Evolutionary conservation across 2,113 vertebrate species (phyloP).

Genomic region (Neogale vison): DNA sequence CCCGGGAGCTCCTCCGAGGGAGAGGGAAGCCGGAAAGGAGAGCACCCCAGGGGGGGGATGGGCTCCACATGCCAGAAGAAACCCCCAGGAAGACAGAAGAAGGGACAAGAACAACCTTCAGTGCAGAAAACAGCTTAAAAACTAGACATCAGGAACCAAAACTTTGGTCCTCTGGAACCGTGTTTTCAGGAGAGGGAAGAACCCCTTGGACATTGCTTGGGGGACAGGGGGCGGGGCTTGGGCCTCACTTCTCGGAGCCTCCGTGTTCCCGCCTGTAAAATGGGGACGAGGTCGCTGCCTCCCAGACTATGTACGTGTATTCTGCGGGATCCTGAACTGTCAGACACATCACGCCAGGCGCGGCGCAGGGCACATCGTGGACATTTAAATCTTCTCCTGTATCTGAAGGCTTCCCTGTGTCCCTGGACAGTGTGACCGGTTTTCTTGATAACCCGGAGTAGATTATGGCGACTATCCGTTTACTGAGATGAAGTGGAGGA

Average conservation of each 20-base stretch:
- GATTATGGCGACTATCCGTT: neutral
- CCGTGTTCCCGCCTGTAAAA: neutral
- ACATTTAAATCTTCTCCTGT: neutral
- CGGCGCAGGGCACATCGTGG: neutral
- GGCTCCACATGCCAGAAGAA: neutral
- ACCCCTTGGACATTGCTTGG: neutral
- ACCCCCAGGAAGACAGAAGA: neutral
- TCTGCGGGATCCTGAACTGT: accelerated
- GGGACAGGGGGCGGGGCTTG: accelerated
- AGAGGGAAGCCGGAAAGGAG: neutral
- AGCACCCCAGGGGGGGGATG: accelerated
- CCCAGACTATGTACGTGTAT: accelerated
- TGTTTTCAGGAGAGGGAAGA: neutral
- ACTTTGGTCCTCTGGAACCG: neutral
- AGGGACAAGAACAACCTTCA: accelerated
- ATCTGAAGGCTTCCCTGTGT: neutral
- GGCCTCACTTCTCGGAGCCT: neutral
- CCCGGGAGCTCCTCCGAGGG: too few relatives aligned
- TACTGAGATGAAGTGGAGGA: neutral
- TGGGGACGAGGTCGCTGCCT: neutral
- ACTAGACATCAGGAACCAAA: neutral
- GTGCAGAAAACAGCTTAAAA: neutral
- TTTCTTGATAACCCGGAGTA: neutral
- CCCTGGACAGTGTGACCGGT: accelerated
- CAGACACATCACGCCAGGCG: accelerated